These are phyloP conservation scores for Drosophila nasuta DNA, from an alignment of 1,140 invertebrate genomes.

Conservation along the genomic window DNA sequence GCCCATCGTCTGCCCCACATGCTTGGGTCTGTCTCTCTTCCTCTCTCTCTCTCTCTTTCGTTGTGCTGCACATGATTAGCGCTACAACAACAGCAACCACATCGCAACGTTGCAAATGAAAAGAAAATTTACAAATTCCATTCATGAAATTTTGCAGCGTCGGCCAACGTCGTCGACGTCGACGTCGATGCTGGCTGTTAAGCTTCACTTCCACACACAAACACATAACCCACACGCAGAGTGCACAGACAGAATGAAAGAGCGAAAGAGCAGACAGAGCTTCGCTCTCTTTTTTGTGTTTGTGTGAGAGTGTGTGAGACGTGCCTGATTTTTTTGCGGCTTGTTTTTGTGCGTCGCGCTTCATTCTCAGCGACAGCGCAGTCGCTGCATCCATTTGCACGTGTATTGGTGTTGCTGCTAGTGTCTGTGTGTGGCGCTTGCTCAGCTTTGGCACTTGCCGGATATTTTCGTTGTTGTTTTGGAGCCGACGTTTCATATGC, in stretches of 20 bases:
- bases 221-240: slow-evolving; percentile 21
- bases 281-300: slow-evolving; percentile 1
- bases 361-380: slow-evolving; percentile 13
- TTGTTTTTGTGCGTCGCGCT: slow-evolving; percentile 35
- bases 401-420: slow-evolving; percentile 32
- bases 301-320: background rate
- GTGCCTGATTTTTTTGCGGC: slow-evolving; percentile 23
- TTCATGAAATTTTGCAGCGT: slow-evolving; percentile 82
- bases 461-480: slow-evolving; percentile 77
- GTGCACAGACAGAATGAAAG: slow-evolving; percentile 14
- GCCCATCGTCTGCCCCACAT: slow-evolving; percentile 62
- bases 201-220: slow-evolving; percentile 35
- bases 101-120: slow-evolving; percentile 73
- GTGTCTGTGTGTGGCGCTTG: slow-evolving; percentile 77
- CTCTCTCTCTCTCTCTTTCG: slow-evolving; percentile 15
- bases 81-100: slow-evolving; percentile 43
- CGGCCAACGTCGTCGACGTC: slow-evolving; percentile 52
- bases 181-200: slow-evolving; percentile 9
- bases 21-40: slow-evolving; percentile 48
- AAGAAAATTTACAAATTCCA: slow-evolving; percentile 83
- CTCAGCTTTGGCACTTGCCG: slow-evolving; percentile 72
- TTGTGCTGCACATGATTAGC: slow-evolving; percentile 73
- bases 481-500: slow-evolving; percentile 62
- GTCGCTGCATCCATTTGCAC: slow-evolving; percentile 28
- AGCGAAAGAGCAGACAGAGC: slow-evolving; percentile 24